Percentiles rank a stretch among this genome's conserved stretches.
phyloP scores from a whole-genome alignment of 1,140 invertebrate species.

The Megalopta genalis region DNA sequence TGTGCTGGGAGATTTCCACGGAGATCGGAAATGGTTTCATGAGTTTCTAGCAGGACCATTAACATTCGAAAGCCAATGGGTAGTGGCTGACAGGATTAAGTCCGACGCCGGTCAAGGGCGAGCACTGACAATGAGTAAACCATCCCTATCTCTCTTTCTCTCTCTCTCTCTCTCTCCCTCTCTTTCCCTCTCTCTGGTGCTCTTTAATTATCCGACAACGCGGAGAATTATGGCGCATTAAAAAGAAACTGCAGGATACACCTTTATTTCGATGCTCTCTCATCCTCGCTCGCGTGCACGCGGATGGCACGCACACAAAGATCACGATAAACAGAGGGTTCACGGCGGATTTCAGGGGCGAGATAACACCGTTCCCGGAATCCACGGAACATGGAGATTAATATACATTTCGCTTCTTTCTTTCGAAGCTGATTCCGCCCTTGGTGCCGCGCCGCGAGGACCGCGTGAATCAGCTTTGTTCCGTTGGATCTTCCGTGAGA shows the following conservation, averaged over 20 bases:
- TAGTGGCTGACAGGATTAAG: too few species aligned
- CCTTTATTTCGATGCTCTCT: constrained; percentile 30
- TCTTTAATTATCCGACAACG: constrained; percentile 29
- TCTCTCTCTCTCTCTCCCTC: too few species aligned
- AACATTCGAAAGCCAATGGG: too few species aligned
- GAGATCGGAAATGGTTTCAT: too few species aligned
- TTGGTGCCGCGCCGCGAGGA: not conserved
- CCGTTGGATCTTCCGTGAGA: not conserved
- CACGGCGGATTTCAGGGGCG: not conserved
- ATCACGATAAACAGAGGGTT: not conserved
- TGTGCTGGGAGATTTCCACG: too few species aligned
- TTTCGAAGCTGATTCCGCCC: not conserved
- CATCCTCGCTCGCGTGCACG: constrained; percentile 4
- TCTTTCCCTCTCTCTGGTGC: too few species aligned
- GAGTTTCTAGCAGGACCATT: too few species aligned
- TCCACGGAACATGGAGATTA: not conserved
- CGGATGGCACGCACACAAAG: not conserved
- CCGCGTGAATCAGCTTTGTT: not conserved
- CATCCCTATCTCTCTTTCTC: too few species aligned
- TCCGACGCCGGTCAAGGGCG: too few species aligned
- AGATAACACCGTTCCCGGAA: constrained; percentile 2
- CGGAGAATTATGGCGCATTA: constrained; percentile 15
- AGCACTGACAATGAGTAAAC: too few species aligned
- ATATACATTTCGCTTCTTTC: not conserved
- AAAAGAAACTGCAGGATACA: constrained; percentile 22